Conservation (phyloP, 92 coral and sea anemone species). For the Virgularia gustaviana region DNA sequence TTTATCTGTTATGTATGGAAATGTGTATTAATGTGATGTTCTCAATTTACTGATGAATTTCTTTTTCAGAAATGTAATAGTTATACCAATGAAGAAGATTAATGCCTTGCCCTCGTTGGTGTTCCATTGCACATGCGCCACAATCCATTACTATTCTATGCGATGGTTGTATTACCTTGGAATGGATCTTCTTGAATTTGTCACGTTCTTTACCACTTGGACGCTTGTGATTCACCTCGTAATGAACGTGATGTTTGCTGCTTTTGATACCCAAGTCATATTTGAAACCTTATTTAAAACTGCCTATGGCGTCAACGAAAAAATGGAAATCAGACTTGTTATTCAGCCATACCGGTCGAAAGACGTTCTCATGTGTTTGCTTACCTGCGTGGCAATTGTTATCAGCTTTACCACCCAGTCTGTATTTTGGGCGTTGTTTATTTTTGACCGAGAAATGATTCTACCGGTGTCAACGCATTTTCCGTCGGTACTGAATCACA, state of each 20-base stretch:
- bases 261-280: constrained; percentile 4
- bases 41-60: too few relatives aligned
- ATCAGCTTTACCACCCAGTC: constrained; percentile 25
- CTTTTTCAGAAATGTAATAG: too few relatives aligned
- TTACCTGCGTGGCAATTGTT: constrained; percentile 14
- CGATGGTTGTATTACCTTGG: constrained; percentile 18
- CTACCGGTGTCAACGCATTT: constrained; percentile 1
- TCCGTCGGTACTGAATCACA: constrained; percentile 25
- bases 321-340: too few relatives aligned
- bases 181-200: constrained; percentile 7
- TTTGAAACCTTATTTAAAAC: not conserved
- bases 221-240: constrained; percentile 18
- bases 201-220: constrained; percentile 24
- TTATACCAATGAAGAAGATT: not conserved
- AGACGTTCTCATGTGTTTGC: constrained; percentile 17
- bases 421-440: constrained; percentile 21
- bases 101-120: not conserved
- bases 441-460: constrained; percentile 29
- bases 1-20: too few relatives aligned
- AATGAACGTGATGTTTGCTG: constrained; percentile 19
- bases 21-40: too few relatives aligned
- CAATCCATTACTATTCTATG: constrained; percentile 14
- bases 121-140: constrained; percentile 18
- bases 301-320: not conserved
- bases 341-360: not conserved